Conservation (phyloP, 1,140 invertebrate species). For the Metaphire vulgaris region DNA sequence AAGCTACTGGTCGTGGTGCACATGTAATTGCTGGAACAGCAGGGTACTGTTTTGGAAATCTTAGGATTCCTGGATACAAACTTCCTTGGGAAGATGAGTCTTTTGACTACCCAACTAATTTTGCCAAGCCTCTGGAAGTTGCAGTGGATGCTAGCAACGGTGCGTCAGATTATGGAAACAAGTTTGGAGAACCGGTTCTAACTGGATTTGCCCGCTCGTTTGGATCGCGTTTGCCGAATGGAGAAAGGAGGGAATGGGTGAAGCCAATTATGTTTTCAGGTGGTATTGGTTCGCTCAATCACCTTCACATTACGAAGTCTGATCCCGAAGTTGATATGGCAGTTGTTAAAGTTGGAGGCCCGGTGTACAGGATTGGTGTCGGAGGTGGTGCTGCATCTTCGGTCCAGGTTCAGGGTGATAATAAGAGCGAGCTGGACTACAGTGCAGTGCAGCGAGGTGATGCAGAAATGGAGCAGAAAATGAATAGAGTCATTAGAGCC, state of each 20-base stretch:
- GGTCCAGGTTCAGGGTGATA: conserved; percentile 80
- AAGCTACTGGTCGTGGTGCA: conserved; percentile 69
- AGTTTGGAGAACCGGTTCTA: conserved; percentile 94
- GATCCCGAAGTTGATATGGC: conserved; percentile 61
- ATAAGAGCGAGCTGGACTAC: conserved; percentile 79
- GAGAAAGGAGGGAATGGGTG: conserved; percentile 79
- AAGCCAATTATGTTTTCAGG: conserved; percentile 99
- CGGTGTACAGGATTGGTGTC: conserved; percentile 89
- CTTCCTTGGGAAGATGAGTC: conserved; percentile 76
- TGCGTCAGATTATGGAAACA: conserved; percentile 97
- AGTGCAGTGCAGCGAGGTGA: conserved; percentile 95
- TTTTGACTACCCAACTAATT: conserved; percentile 75
- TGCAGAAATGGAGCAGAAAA: conserved; percentile 96
- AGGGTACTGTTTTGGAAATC: conserved; percentile 89
- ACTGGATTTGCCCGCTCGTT: conserved; percentile 85
- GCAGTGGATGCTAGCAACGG: conserved; percentile 94
- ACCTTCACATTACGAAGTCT: conserved; percentile 68
- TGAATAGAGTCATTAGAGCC: conserved; percentile 84
- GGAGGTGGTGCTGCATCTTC: conserved; percentile 94
- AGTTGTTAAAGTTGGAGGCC: conserved; percentile 90
- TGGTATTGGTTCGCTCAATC: conserved; percentile 82
- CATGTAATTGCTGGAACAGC: conserved; percentile 83
- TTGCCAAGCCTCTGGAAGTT: conserved; percentile 71
- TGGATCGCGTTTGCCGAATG: conserved; percentile 63
- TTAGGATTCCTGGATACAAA: conserved; percentile 77